Evolutionary conservation across 2,113 vertebrate genomes (phyloP).

Genomic region (Pelusios castaneus): DNA sequence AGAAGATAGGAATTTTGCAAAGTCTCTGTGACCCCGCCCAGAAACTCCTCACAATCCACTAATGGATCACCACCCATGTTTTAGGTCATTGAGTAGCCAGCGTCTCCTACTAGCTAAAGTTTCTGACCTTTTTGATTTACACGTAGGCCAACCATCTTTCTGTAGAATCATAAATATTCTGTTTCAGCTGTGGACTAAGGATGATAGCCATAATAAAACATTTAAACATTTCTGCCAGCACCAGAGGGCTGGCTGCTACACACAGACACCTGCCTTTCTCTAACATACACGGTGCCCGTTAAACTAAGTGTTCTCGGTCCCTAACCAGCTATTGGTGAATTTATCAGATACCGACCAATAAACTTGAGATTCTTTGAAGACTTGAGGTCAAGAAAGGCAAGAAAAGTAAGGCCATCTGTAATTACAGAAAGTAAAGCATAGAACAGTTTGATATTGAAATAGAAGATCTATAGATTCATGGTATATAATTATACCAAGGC

Average conservation of each 20-base stretch:
- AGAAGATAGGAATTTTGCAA: neutral
- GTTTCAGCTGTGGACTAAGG: fast-evolving
- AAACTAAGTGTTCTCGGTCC: neutral
- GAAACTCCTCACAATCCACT: neutral
- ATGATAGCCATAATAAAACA: neutral
- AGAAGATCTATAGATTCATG: neutral
- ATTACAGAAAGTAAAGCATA: neutral
- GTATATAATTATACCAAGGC: neutral
- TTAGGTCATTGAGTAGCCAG: neutral
- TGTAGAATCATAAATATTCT: neutral
- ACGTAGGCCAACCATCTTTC: neutral
- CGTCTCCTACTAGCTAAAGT: neutral
- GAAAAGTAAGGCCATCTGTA: neutral
- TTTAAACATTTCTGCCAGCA: neutral
- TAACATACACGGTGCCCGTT: neutral
- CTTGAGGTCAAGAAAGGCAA: neutral
- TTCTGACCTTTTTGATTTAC: neutral
- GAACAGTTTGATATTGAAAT: neutral
- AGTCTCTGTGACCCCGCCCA: neutral
- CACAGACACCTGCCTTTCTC: neutral
- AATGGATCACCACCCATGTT: neutral
- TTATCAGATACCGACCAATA: neutral
- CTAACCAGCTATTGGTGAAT: neutral
- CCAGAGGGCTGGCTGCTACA: neutral
- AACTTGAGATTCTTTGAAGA: neutral